Percentiles rank a stretch among this genome's conserved stretches.
phyloP scores from a whole-genome alignment of 2,797 vertebrate species.

The Amblyopsis hoosieri region DNA sequence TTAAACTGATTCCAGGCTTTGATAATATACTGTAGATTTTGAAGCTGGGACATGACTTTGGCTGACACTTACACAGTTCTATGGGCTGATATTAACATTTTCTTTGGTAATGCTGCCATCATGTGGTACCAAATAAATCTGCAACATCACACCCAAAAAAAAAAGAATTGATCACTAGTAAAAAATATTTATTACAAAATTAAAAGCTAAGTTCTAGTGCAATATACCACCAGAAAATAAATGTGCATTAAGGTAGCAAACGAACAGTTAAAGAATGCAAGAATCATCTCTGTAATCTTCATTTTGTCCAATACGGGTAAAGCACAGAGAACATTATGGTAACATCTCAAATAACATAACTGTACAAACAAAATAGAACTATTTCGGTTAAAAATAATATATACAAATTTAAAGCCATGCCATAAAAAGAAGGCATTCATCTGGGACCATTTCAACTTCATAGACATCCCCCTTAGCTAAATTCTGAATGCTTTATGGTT shows the following conservation, averaged over 20 bases:
- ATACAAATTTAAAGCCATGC: neutral
- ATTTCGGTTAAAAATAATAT: neutral
- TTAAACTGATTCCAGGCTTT: too few species aligned
- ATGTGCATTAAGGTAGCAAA: too few species aligned
- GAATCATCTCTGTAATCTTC: too few species aligned
- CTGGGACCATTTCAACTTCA: slow-evolving; percentile 8
- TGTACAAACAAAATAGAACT: too few species aligned
- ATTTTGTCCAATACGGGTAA: too few species aligned
- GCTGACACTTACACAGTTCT: too few species aligned
- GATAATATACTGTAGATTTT: too few species aligned
- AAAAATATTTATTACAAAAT: slow-evolving; percentile 13
- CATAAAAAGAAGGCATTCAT: slow-evolving; percentile 4
- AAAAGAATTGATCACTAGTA: slow-evolving; percentile 40
- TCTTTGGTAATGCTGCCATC: slow-evolving; percentile 52
- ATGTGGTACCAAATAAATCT: slow-evolving; percentile 42
- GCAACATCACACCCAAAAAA: slow-evolving; percentile 12
- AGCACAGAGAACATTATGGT: too few species aligned
- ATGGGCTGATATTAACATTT: neutral
- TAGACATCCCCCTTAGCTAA: neutral
- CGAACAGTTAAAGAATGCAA: too few species aligned
- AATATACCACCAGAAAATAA: too few species aligned
- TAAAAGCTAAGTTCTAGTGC: neutral
- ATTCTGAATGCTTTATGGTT: neutral
- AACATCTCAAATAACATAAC: too few species aligned
- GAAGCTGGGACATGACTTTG: too few species aligned